Percentiles rank a stretch among this genome's conserved stretches.
Evolutionary conservation across 2,113 vertebrate species (phyloP).

Genomic region (Colinus virginianus): DNA sequence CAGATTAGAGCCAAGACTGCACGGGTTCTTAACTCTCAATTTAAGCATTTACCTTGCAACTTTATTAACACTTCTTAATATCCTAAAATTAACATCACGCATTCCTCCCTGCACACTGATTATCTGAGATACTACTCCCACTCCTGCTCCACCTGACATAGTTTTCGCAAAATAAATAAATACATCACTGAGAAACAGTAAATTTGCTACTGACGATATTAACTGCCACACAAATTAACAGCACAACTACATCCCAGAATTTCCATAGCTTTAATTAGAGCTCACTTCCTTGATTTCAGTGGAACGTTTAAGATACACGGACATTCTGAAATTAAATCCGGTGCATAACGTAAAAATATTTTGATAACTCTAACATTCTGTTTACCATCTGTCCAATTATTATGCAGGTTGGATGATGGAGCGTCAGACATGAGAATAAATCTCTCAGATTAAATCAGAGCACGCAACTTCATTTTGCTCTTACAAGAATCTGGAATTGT

Average conservation of each 20-base stretch:
- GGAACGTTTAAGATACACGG: background rate
- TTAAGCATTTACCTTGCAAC: background rate
- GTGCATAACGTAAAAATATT: background rate
- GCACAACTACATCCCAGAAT: background rate
- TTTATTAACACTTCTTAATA: background rate
- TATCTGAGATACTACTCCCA: background rate
- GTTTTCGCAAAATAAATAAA: background rate
- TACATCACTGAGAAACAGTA: background rate
- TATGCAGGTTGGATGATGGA: background rate
- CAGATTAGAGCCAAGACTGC: background rate
- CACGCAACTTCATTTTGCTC: background rate
- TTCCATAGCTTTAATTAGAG: background rate
- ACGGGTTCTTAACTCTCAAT: background rate
- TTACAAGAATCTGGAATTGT: background rate
- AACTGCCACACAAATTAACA: background rate
- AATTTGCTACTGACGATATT: background rate
- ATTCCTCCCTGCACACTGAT: background rate
- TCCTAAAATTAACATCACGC: background rate
- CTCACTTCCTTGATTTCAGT: background rate
- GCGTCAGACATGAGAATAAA: background rate
- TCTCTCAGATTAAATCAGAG: background rate
- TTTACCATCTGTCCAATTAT: background rate
- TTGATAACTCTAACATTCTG: background rate
- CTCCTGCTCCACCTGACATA: background rate
- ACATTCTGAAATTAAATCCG: background rate